These are phyloP conservation scores for Augiades crinisus DNA, from an alignment of 2,888 invertebrate species.

Conservation along the genomic window DNA sequence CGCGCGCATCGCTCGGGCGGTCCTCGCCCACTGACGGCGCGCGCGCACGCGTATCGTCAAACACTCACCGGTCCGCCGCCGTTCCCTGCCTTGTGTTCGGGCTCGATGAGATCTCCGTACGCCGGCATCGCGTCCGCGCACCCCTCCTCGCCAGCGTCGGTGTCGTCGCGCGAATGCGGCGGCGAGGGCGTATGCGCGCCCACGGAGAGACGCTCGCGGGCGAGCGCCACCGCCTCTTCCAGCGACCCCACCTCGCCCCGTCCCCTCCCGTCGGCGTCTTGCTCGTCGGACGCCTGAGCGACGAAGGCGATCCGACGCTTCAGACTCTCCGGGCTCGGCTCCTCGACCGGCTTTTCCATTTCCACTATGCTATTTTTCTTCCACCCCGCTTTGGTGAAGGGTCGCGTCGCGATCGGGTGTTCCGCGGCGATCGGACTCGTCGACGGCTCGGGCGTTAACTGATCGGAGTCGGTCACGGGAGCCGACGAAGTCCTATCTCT, in stretches of 20 bases:
- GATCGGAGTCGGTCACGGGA: constrained; percentile 28
- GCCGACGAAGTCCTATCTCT: constrained; percentile 34
- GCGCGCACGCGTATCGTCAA: constrained; percentile 38
- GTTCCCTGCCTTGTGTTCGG: constrained; percentile 54
- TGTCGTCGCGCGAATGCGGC: constrained; percentile 60
- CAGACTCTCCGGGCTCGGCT: constrained; percentile 67
- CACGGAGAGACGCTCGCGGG: constrained; percentile 69
- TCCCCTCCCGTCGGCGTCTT: constrained; percentile 56
- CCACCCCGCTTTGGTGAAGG: constrained; percentile 80
- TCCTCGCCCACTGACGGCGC: constrained; percentile 55
- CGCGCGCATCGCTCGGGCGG: constrained; percentile 72
- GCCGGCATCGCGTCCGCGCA: constrained; percentile 74
- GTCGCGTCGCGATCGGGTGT: constrained; percentile 75
- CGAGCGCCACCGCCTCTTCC: constrained; percentile 77
- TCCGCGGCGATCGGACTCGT: constrained; percentile 65
- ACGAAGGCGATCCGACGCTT: constrained; percentile 79
- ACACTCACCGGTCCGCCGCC: constrained; percentile 62
- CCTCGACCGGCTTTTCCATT: constrained; percentile 69
- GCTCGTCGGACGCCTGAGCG: constrained; percentile 79
- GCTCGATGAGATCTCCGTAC: constrained; percentile 78
- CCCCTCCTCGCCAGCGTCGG: constrained; percentile 73
- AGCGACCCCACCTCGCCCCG: constrained; percentile 68
- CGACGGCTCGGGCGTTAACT: constrained; percentile 25
- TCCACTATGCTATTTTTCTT: constrained; percentile 56
- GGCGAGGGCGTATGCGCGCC: constrained; percentile 55